Evolutionary conservation across 2,113 vertebrate genomes (phyloP).

Genomic region (Oceanites oceanicus): DNA sequence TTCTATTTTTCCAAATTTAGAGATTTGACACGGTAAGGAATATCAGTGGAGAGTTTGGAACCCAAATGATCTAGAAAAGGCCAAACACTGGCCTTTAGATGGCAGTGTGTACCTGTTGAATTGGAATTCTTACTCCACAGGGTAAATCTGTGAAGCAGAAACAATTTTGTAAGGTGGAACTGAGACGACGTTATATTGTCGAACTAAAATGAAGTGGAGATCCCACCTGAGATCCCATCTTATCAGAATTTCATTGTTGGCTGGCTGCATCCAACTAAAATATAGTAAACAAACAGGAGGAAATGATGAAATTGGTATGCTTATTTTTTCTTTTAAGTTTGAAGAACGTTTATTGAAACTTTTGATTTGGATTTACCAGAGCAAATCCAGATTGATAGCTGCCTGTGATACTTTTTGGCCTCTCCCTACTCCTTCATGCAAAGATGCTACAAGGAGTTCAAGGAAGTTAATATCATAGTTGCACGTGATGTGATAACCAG

Average conservation of each 20-base stretch:
- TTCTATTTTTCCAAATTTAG: not conserved
- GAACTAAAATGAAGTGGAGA: not conserved
- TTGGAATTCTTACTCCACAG: not conserved
- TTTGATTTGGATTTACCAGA: not conserved
- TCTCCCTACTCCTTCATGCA: not conserved
- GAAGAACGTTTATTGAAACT: not conserved
- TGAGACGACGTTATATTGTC: not conserved
- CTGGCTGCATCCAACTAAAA: not conserved
- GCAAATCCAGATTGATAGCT: not conserved
- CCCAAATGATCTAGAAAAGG: slow-evolving; percentile 14
- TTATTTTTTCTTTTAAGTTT: not conserved
- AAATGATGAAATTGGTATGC: not conserved
- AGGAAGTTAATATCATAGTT: not conserved
- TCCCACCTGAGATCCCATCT: not conserved
- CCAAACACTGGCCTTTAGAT: slow-evolving; percentile 75
- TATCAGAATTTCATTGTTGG: not conserved
- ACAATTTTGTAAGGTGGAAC: not conserved
- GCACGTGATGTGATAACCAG: not conserved
- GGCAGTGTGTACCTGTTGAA: slow-evolving; percentile 77
- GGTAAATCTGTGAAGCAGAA: not conserved
- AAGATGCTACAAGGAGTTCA: not conserved
- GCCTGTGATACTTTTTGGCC: not conserved
- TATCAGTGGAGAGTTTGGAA: not conserved
- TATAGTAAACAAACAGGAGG: not conserved
- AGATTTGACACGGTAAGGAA: not conserved